Evolutionary conservation across 2,113 vertebrate genomes (phyloP), one percentile per base, ranked within the genome.

Genomic region (Leuciscus idus): DNA sequence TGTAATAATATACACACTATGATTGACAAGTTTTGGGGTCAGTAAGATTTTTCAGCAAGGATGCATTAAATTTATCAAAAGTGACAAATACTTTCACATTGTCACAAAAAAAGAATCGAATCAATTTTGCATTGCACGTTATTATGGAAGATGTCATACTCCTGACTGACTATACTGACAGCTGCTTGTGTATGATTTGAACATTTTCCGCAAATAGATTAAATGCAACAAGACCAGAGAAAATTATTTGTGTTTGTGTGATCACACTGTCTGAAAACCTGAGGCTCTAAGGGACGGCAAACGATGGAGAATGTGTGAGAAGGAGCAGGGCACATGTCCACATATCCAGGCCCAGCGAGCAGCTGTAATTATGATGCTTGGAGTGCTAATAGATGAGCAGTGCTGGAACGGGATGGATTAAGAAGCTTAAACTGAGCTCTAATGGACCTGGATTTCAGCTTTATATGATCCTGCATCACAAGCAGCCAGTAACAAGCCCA

Each of bases 281-380:
- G 36, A 46, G n/a, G 15, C 59, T 81, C 36, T 64, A 4, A 46
- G 59, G 39, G 57, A 81, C 2, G 2, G 19, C 17, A 10, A 70
- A 55, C 21, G n/a, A 6, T 57, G 21, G 66, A 84, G 30, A n/a
- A 50, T 57, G 21, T 57, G 50, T 59, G 50, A 26, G 81, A 11
- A 36, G 43, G 30, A 73, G 46, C 46, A 21, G 61, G n/a, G 57
- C 21, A 33, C 81, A 70, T 23, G 26, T 36, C 81, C 79, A 81
- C 39, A 81, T 46, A 81, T 81, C 26, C 50, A 64, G 72, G 66
- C 48, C 0, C n/a, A 85, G 77, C 86, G 86, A 90, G 90, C 48
- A 89, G 89, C 19, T 7, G 59, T 13, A 64, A 72, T 92, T 91
- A 92, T 89, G 84, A 90, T 83, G 62, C 72, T 48, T 70, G 80